phyloP scores from a whole-genome alignment of 2,888 invertebrate genomes.

The Belgica antarctica region DNA sequence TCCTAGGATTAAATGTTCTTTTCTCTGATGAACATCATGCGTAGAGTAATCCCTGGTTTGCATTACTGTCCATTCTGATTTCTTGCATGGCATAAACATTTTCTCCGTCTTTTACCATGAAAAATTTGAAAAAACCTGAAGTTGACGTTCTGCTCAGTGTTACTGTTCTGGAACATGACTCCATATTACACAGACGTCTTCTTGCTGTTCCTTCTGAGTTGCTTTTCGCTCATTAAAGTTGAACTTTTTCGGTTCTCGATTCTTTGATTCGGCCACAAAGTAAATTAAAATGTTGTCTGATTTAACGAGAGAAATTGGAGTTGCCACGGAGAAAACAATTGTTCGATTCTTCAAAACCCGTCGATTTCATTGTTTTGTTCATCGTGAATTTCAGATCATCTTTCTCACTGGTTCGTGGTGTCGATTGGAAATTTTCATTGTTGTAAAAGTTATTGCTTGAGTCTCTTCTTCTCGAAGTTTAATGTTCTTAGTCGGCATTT shows the following conservation, averaged over 20 bases:
- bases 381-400: slow-evolving; percentile 44
- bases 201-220: slow-evolving; percentile 44
- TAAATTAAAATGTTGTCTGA: slow-evolving; percentile 40
- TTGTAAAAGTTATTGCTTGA: slow-evolving; percentile 23
- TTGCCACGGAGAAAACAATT: no score
- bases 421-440: slow-evolving; percentile 25
- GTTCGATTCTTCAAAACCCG: no score
- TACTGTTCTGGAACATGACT: slow-evolving; percentile 48
- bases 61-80: slow-evolving; percentile 50
- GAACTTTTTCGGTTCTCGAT: slow-evolving; percentile 43
- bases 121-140: slow-evolving; percentile 55
- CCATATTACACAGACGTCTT: slow-evolving; percentile 49
- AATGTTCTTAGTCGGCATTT: slow-evolving; percentile 7
- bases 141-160: slow-evolving; percentile 47
- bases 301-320: no score
- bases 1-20: no score
- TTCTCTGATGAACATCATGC: no score
- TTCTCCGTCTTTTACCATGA: slow-evolving; percentile 59
- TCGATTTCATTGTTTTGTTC: slow-evolving; percentile 40
- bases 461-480: neutral
- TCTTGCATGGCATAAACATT: slow-evolving; percentile 56
- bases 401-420: neutral
- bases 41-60: slow-evolving; percentile 23
- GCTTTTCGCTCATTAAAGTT: slow-evolving; percentile 12
- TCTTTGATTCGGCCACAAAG: slow-evolving; percentile 49